Percentiles rank a stretch among this genome's conserved stretches.
These are phyloP conservation scores for Cataglyphis livida DNA, from an alignment of 2,888 invertebrate species.

Conservation along the genomic window DNA sequence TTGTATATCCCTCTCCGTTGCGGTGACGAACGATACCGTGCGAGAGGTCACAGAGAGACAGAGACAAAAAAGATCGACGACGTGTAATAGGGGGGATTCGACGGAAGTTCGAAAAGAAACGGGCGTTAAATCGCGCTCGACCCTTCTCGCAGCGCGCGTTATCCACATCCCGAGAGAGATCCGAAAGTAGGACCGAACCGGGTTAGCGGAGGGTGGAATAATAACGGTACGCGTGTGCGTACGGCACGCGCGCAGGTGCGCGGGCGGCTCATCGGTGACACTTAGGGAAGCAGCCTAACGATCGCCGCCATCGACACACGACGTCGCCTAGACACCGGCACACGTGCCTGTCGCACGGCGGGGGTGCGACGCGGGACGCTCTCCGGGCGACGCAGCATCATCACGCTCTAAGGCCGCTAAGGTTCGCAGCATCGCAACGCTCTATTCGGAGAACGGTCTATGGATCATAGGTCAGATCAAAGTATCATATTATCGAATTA, in stretches of 20 bases:
- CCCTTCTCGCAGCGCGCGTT: constrained; percentile 23
- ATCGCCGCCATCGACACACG: constrained; percentile 48
- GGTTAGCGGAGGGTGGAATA: constrained; percentile 44
- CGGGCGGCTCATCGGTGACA: constrained; percentile 47
- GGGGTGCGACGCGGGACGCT: constrained; percentile 43
- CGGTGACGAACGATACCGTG: constrained; percentile 36
- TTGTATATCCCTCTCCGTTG: constrained; percentile 9
- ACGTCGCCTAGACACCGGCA: constrained; percentile 1
- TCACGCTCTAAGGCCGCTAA: neutral
- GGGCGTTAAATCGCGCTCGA: neutral
- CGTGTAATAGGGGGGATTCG: neutral
- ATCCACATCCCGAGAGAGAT: neutral
- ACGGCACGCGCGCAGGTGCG: constrained; percentile 43
- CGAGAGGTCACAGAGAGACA: constrained; percentile 11
- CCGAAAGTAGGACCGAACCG: constrained; percentile 19
- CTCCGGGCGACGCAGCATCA: constrained; percentile 3
- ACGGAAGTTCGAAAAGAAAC: neutral
- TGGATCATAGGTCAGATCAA: constrained; percentile 84
- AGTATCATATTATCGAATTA: constrained; percentile 36
- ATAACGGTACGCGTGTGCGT: constrained; percentile 56
- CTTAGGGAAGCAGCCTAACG: constrained; percentile 47
- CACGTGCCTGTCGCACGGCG: constrained; percentile 43
- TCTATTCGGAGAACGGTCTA: constrained; percentile 77
- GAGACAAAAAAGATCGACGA: constrained; percentile 11
- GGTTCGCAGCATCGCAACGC: constrained; percentile 63